Percentiles rank a stretch among this genome's conserved stretches.
These are phyloP conservation scores for Epirrhoe tristata DNA, from an alignment of 2,888 invertebrate species.

Conservation along the genomic window DNA sequence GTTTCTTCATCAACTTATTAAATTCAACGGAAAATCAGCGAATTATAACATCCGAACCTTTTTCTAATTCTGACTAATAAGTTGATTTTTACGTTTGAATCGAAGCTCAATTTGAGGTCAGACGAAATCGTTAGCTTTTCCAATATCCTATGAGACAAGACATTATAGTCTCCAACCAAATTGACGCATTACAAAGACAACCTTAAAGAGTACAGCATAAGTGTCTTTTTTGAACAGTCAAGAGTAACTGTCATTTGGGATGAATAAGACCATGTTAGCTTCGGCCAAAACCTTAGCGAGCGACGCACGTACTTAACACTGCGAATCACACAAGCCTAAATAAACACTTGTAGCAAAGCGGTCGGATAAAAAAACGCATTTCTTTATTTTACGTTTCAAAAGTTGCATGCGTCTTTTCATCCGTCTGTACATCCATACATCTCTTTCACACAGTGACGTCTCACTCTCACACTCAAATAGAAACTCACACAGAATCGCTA, in stretches of 20 bases:
- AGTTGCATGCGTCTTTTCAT: conserved; percentile 16
- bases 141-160: conserved; percentile 5
- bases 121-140: conserved; percentile 7
- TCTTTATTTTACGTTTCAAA: conserved; percentile 28
- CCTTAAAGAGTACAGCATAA: conserved; percentile 20
- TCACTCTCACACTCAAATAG: conserved; percentile 15
- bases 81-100: conserved; percentile 19
- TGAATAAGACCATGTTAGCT: not conserved
- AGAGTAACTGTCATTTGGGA: conserved; percentile 2
- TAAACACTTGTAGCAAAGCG: conserved; percentile 19
- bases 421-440: conserved; percentile 23
- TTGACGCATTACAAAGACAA: conserved; percentile 30
- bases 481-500: conserved; percentile 12
- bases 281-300: conserved; percentile 6
- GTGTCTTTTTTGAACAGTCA: conserved; percentile 24
- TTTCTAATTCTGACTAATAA: conserved; percentile 10
- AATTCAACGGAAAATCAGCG: conserved; percentile 3
- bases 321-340: conserved; percentile 20
- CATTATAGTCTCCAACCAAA: conserved; percentile 22
- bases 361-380: conserved; percentile 16
- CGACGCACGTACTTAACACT: conserved; percentile 28
- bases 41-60: conserved; percentile 9
- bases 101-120: conserved; percentile 9
- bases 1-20: not conserved
- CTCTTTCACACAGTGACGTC: conserved; percentile 24